Percentiles rank a stretch among this genome's conserved stretches.
phyloP scores from a whole-genome alignment of 2,888 invertebrate species.

The Rugalucina vietnamica region DNA sequence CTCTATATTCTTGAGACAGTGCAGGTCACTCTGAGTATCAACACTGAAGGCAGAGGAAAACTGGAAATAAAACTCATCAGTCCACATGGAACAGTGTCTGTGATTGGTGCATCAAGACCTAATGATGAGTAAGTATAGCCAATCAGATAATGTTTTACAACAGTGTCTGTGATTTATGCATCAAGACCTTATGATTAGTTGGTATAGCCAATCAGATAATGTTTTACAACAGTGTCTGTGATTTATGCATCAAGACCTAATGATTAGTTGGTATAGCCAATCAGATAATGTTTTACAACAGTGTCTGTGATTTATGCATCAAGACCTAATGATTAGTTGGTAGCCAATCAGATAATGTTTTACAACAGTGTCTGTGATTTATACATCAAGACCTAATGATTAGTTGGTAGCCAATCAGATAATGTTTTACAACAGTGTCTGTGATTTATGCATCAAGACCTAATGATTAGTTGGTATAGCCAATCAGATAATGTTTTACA shows the following conservation, averaged over 20 bases:
- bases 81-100: constrained; percentile 80
- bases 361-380: constrained; percentile 42
- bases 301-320: background rate
- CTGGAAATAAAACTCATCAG: constrained; percentile 76
- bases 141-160: background rate
- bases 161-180: background rate
- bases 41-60: constrained; percentile 78
- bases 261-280: background rate
- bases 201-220: background rate
- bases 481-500: constrained; percentile 42
- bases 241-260: too few species aligned
- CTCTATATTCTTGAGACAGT: constrained; percentile 80
- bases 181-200: background rate
- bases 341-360: background rate
- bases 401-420: background rate
- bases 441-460: too few species aligned
- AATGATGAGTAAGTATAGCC: constrained; percentile 73
- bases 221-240: too few species aligned
- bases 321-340: background rate
- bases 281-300: constrained; percentile 43
- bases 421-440: constrained; percentile 61
- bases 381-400: background rate
- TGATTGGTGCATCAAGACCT: constrained; percentile 77
- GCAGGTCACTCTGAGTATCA: constrained; percentile 78
- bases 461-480: background rate